Evolutionary conservation across 2,888 invertebrate genomes (phyloP), one percentile per base, ranked within the genome.

Genomic region (Andrena fulva): DNA sequence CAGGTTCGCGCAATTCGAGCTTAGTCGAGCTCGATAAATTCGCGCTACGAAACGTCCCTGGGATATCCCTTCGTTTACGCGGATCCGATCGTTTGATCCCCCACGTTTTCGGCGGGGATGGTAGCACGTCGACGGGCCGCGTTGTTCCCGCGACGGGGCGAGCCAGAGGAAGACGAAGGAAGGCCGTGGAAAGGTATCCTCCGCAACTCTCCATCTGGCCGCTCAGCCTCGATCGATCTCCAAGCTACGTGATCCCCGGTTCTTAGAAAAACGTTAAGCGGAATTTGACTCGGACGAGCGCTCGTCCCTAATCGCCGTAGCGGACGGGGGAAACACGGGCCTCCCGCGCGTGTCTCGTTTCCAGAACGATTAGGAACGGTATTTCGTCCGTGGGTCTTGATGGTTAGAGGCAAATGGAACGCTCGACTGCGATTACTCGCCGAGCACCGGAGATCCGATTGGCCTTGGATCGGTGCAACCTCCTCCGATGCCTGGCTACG

Each of bases 361-460:
- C 72, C 67, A 68, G 80, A 80, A 80, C 80, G 80, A 80, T 80
- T 80, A 80, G 80, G 80, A 80, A 80, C 48, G 72, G 72, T 72
- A 80, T 80, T 79, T 72, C 67, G 72, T 80, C 54, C 59, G 56
- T 75, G 59, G 31, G 59, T 24, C 56, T 31, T 56, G 72, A 77
- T 62, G 77, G 77, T 78, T 62, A 62, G 67, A 67, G 67, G 80
- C 54, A 79, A 80, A 80, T 72, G 79, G 80, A 80, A 80, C 80
- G 60, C 48, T 80, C 80, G 71, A 27, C 60, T 71, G 60, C 80
- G 79, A 80, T 79, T 80, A 71, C 79, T 72, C 71, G 67, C 54
- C 71, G 62, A 62, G 67, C 62, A 50, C 67, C 56, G 70, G 70
- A 29, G 80, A 79, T 80, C 67, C 79, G 67, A 80, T 80, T 79